These are phyloP conservation scores for Phyllostomus discolor DNA, from an alignment of 2,113 vertebrate species.

Conservation along the genomic window DNA sequence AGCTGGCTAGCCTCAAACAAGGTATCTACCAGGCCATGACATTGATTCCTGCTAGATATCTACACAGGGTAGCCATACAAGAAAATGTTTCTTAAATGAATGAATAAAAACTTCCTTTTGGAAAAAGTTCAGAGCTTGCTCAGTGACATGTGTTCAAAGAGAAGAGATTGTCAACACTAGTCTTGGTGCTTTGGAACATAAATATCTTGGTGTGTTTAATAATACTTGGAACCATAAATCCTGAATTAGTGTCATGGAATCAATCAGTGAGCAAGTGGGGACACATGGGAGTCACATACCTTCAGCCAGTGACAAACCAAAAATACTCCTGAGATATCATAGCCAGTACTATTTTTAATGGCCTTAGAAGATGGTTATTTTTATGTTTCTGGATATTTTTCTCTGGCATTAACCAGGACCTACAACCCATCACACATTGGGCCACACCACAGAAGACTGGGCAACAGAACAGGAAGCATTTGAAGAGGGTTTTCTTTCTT, in stretches of 20 bases:
- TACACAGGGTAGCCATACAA: background rate
- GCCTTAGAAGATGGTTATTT: background rate
- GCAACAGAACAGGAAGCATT: background rate
- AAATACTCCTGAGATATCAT: background rate
- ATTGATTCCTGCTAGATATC: background rate
- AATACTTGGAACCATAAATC: background rate
- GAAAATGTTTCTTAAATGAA: background rate
- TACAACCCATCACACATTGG: background rate
- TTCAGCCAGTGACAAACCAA: background rate
- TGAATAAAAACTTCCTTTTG: background rate
- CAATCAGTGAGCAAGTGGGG: background rate
- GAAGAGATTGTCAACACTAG: background rate
- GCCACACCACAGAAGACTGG: background rate
- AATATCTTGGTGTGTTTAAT: background rate
- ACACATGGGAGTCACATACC: background rate
- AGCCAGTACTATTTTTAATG: background rate
- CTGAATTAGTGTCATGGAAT: background rate
- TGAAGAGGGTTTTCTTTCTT: background rate
- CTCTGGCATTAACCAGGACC: background rate
- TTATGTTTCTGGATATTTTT: background rate
- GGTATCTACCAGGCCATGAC: background rate
- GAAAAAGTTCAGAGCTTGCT: background rate
- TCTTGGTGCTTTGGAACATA: background rate
- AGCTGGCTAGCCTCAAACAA: background rate
- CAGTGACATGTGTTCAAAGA: background rate